phyloP scores from a whole-genome alignment of 1,140 invertebrate species.

The Drosophila mayri region DNA sequence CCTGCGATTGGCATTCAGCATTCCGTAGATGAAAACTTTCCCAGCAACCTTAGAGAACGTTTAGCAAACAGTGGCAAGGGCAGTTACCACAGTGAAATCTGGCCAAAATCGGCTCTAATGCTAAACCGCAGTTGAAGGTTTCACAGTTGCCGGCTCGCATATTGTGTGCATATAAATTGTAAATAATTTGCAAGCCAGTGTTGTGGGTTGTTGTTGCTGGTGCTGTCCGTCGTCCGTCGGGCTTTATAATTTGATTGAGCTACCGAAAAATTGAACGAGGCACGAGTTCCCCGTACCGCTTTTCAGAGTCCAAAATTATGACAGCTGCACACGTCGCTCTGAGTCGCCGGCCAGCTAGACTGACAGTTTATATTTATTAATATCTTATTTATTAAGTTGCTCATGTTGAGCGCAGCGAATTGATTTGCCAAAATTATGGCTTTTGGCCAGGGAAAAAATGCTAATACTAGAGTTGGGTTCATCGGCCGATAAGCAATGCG shows the following conservation, averaged over 20 bases:
- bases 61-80: slow-evolving; percentile 47
- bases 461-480: slow-evolving; percentile 25
- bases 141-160: slow-evolving; percentile 23
- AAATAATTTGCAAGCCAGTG: slow-evolving; percentile 44
- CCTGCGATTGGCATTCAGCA: slow-evolving; percentile 19
- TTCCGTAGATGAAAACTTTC: slow-evolving; percentile 28
- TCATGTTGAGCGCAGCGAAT: slow-evolving; percentile 44
- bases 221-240: slow-evolving; percentile 6
- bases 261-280: slow-evolving; percentile 51
- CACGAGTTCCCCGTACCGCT: slow-evolving; percentile 21
- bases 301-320: slow-evolving; percentile 20
- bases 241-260: slow-evolving; percentile 53
- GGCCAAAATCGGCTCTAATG: slow-evolving; percentile 35
- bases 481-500: slow-evolving; percentile 44
- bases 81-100: slow-evolving; percentile 36
- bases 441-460: slow-evolving; percentile 22
- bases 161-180: slow-evolving; percentile 51
- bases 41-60: slow-evolving; percentile 47
- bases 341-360: slow-evolving; percentile 7
- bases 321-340: slow-evolving; percentile 38
- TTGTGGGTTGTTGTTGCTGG: background rate
- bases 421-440: slow-evolving; percentile 44
- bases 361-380: slow-evolving; percentile 50
- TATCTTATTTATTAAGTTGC: slow-evolving; percentile 48
- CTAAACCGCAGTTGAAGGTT: slow-evolving; percentile 51